Evolutionary conservation across 2,113 vertebrate genomes (phyloP), one percentile per base, ranked within the genome.

Genomic region (Grallaria varia): DNA sequence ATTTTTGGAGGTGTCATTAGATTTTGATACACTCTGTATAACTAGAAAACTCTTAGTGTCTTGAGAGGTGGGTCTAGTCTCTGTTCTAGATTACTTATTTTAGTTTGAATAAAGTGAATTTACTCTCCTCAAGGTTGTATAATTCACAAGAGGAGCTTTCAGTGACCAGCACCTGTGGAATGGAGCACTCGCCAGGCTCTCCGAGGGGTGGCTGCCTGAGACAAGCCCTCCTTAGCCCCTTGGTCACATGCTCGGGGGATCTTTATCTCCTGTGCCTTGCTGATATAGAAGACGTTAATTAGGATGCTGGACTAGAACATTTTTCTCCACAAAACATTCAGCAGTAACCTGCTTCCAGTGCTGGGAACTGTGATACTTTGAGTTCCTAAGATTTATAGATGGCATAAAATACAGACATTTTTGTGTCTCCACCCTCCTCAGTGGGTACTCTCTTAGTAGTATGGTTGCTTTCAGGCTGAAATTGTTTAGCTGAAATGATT

Each of bases 141-240:
- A 66, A 77, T 58, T 77, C 27, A 40, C 18, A n/a, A n/a, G n/a
- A n/a, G n/a, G n/a, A n/a, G 53, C n/a, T 22, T 80, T 33, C 21
- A 6, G 14, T 3, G 8, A 23, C 3, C 3, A 15, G 14, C 18
- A 8, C 31, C 23, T 18, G 33, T 25, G 35, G 60, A 10, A 21
- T 0, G 35, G 15, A 24, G 44, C 27, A 6, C 66, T 39, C 50
- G 0, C 0, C 35, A 6, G 14, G 40, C 23, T 56, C 69, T 63
- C 16, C 7, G 76, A 23, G 37, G 24, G 17, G 4, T 28, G 6
- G 33, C 49, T 56, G 37, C 55, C 10, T n/a, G 62, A 37, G 20
- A 10, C 7, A 21, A 20, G 20, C 22, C 3, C 2, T 49, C 60
- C 42, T 0, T 31, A 18, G n/a, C 49, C 24, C 60, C 35, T 55